Evolutionary conservation across 1,140 invertebrate genomes (phyloP).

Genomic region (Drosophila pseudoananassae): DNA sequence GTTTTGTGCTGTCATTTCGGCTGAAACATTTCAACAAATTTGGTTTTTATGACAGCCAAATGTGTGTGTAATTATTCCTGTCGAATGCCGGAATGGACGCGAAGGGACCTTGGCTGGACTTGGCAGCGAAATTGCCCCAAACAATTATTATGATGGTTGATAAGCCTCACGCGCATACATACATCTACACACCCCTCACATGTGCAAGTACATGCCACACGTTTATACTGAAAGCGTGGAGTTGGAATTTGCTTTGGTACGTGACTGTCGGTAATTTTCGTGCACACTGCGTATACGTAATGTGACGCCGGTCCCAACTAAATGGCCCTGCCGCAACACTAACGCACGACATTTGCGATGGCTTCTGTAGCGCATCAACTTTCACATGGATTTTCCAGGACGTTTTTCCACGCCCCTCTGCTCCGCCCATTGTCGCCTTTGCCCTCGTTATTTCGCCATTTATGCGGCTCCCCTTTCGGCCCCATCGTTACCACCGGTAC

Average conservation of each 20-base stretch:
- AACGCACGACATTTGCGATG: constrained; percentile 41
- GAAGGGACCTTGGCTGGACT: constrained; percentile 31
- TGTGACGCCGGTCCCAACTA: constrained; percentile 33
- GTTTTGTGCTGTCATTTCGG: constrained; percentile 24
- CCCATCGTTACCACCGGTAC: neutral
- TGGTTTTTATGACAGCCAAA: constrained; percentile 37
- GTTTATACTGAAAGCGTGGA: constrained; percentile 44
- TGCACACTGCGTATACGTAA: constrained; percentile 64
- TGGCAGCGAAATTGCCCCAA: constrained; percentile 34
- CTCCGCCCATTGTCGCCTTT: constrained; percentile 24
- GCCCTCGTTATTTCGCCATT: constrained; percentile 49
- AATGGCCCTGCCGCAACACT: constrained; percentile 44
- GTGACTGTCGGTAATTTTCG: constrained; percentile 45
- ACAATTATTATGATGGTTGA: constrained; percentile 63
- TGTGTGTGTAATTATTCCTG: constrained; percentile 52
- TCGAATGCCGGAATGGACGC: constrained; percentile 44
- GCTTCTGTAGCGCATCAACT: constrained; percentile 25
- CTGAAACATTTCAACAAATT: constrained; percentile 55
- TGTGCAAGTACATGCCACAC: constrained; percentile 2
- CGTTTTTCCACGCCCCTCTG: neutral
- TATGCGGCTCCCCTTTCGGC: constrained; percentile 33
- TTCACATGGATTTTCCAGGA: neutral
- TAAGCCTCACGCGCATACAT: constrained; percentile 26
- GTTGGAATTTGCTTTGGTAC: constrained; percentile 45
- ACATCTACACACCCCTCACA: neutral